phyloP scores from a whole-genome alignment of 2,888 invertebrate species.

The Orthosia gothica region DNA sequence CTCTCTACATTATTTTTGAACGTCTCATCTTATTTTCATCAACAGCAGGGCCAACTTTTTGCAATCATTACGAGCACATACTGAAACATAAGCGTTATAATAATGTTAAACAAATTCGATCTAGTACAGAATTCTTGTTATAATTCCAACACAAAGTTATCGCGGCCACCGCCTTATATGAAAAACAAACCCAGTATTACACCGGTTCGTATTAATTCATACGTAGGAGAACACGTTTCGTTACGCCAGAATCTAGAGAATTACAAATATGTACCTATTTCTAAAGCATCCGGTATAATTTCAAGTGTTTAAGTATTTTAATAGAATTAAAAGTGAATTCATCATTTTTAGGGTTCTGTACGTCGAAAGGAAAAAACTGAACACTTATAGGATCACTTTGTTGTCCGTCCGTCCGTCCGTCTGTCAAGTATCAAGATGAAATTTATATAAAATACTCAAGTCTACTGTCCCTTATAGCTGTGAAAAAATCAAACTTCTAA shows the following conservation, averaged over 20 bases:
- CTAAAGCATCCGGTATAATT: constrained; percentile 17
- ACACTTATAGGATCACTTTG: too few species aligned
- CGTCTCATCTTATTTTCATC: neutral
- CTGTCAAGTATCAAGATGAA: too few species aligned
- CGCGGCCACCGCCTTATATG: constrained; percentile 9
- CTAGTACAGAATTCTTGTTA: constrained; percentile 42
- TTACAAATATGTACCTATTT: constrained; percentile 42
- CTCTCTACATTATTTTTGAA: neutral
- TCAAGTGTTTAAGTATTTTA: neutral
- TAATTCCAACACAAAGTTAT: constrained; percentile 24
- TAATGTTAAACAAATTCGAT: constrained; percentile 50
- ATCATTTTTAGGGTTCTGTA: too few species aligned
- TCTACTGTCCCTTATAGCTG: too few species aligned
- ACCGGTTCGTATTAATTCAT: constrained; percentile 49
- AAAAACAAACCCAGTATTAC: constrained; percentile 44
- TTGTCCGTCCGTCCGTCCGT: too few species aligned
- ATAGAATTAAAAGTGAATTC: constrained; percentile 18
- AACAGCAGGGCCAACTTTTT: neutral
- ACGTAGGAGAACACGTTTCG: constrained; percentile 58
- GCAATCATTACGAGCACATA: constrained; percentile 15
- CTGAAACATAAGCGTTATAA: constrained; percentile 10
- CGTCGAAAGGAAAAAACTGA: too few species aligned
- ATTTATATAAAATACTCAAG: too few species aligned
- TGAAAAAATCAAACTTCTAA: too few species aligned
- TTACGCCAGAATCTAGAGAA: constrained; percentile 46